These are phyloP conservation scores for Labeo rohita DNA, from an alignment of 2,113 vertebrate species.

Conservation along the genomic window DNA sequence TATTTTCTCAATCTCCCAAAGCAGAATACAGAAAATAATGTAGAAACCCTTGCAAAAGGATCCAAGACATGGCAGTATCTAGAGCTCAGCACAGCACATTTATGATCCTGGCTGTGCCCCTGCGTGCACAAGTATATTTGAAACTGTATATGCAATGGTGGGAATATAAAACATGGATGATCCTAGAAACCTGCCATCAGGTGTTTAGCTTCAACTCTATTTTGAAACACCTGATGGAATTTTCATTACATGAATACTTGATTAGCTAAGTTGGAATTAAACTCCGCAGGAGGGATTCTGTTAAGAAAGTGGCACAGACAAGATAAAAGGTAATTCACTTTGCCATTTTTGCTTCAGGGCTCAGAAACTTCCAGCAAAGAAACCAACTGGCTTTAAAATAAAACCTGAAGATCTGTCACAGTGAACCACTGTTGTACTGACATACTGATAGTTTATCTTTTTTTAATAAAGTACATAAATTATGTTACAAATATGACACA, in stretches of 20 bases:
- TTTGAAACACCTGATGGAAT: not conserved
- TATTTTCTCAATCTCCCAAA: slow-evolving; percentile 2
- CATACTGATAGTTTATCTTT: not conserved
- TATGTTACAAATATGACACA: not conserved
- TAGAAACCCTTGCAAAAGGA: not conserved
- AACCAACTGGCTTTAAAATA: not conserved
- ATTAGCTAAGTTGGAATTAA: not conserved
- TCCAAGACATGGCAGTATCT: not conserved
- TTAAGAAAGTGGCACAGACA: not conserved
- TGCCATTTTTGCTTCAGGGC: not conserved
- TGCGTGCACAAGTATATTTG: not conserved
- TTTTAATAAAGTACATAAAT: too few relatives aligned
- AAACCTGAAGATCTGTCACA: not conserved
- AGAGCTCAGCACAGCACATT: not conserved
- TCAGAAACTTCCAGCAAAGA: not conserved
- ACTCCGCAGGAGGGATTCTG: not conserved
- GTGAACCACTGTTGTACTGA: not conserved
- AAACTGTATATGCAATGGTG: not conserved
- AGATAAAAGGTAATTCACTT: not conserved
- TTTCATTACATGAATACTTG: not conserved
- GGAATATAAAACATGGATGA: not conserved
- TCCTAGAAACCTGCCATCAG: not conserved
- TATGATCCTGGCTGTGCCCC: not conserved
- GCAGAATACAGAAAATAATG: not conserved
- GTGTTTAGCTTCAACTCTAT: not conserved